A percentile compares a stretch with the other conserved stretches of the same genome.
Evolutionary conservation across 2,888 invertebrate species (phyloP).

Genomic region (Stenotaenia linearis): DNA sequence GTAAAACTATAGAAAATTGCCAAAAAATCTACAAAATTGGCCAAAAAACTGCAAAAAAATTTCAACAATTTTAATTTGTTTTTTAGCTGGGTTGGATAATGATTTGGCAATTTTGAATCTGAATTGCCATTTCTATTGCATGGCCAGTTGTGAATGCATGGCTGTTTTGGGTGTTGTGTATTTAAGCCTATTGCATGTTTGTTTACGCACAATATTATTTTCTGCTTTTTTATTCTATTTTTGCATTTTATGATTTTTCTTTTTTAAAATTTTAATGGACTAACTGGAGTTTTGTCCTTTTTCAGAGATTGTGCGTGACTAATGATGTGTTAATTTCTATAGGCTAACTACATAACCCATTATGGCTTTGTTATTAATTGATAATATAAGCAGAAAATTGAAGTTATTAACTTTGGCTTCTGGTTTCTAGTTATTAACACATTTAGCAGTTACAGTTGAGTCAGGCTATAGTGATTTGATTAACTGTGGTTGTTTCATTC

Average conservation of each 20-base stretch:
- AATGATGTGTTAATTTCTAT: constrained; percentile 30
- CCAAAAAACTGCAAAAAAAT: no score
- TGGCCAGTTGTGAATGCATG: neutral
- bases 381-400: neutral
- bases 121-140: neutral
- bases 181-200: constrained; percentile 38
- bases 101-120: no score
- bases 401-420: neutral
- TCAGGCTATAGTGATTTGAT: no score
- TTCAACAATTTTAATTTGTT: constrained; percentile 49
- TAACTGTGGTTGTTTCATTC: no score
- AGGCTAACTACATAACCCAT: constrained; percentile 11
- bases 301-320: neutral
- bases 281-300: constrained; percentile 37
- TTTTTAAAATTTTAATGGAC: constrained; percentile 38
- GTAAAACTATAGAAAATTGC: no score
- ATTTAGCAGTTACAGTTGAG: no score
- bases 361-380: neutral
- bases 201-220: constrained; percentile 38
- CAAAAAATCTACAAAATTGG: no score
- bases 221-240: constrained; percentile 34
- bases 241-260: constrained; percentile 38
- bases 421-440: no score
- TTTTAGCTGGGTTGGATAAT: no score
- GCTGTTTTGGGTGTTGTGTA: constrained; percentile 49